Evolutionary conservation across 2,888 invertebrate species (phyloP).

Genomic region (Ditula angustiorana): DNA sequence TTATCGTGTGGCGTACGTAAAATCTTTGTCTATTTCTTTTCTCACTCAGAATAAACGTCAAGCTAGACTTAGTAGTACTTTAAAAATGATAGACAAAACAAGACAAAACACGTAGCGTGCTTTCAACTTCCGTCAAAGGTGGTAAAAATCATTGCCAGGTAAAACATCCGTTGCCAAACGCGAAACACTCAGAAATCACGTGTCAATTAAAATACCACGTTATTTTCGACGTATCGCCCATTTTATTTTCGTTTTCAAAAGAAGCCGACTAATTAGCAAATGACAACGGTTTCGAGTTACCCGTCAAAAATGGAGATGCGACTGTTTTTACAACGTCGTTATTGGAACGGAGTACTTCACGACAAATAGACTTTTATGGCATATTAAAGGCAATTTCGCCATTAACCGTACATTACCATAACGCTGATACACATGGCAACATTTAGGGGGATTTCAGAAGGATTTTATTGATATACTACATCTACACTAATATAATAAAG

Average conservation of each 20-base stretch:
- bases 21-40: too few relatives aligned
- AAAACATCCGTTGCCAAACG: slow-evolving; percentile 24
- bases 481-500: too few relatives aligned
- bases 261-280: slow-evolving; percentile 32
- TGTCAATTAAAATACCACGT: slow-evolving; percentile 29
- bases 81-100: too few relatives aligned
- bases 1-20: too few relatives aligned
- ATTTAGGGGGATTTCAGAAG: slow-evolving; percentile 31
- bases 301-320: slow-evolving; percentile 28
- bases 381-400: slow-evolving; percentile 42
- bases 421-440: slow-evolving; percentile 33
- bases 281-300: slow-evolving; percentile 35
- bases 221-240: slow-evolving; percentile 17
- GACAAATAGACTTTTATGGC: slow-evolving; percentile 43
- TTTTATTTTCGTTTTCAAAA: slow-evolving; percentile 22
- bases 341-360: slow-evolving; percentile 36
- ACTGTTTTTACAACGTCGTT: slow-evolving; percentile 37
- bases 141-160: background rate
- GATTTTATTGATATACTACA: slow-evolving; percentile 24
- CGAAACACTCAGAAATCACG: slow-evolving; percentile 3
- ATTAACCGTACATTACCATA: slow-evolving; percentile 36
- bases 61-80: too few relatives aligned
- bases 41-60: too few relatives aligned
- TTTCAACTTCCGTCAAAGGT: too few relatives aligned
- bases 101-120: too few relatives aligned